Percentiles rank a stretch among this genome's conserved stretches.
Evolutionary conservation across 2,797 vertebrate genomes (phyloP).

Genomic region (Phataginus tricuspis): DNA sequence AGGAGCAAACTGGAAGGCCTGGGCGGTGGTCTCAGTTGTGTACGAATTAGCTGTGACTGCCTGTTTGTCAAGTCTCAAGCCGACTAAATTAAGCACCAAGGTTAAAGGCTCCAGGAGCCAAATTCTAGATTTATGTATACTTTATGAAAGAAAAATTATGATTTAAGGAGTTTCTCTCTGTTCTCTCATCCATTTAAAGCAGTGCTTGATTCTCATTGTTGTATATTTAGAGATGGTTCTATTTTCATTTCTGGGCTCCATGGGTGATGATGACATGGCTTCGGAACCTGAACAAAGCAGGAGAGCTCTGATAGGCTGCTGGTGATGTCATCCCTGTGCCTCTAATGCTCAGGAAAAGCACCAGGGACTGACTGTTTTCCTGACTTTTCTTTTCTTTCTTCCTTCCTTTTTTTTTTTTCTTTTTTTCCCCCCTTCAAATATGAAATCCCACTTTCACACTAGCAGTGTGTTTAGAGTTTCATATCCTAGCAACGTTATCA

Average conservation of each 20-base stretch:
- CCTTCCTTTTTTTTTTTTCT: background rate
- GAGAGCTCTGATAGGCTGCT: conserved; percentile 72
- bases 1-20: conserved; percentile 76
- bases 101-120: conserved; percentile 73
- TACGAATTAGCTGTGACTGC: conserved; percentile 84
- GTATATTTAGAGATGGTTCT: conserved; percentile 79
- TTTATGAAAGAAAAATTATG: conserved; percentile 49
- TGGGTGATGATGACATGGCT: conserved; percentile 58
- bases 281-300: conserved; percentile 78
- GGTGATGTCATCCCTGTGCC: conserved; percentile 60
- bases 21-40: conserved; percentile 78
- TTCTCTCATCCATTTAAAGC: conserved; percentile 74
- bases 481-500: conserved; percentile 60
- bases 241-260: conserved; percentile 81
- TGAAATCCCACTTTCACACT: conserved; percentile 70
- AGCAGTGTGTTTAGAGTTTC: conserved; percentile 56
- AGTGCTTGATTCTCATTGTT: conserved; percentile 71
- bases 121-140: conserved; percentile 71
- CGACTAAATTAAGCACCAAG: conserved; percentile 83
- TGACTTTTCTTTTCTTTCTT: conserved; percentile 74
- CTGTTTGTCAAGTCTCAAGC: conserved; percentile 69
- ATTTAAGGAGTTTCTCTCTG: conserved; percentile 73
- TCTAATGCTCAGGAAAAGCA: conserved; percentile 75
- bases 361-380: conserved; percentile 77
- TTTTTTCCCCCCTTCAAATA: background rate